Percentiles rank a stretch among this genome's conserved stretches.
Conservation (phyloP, 1,140 invertebrate species). For the Hyphantria cunea region DNA sequence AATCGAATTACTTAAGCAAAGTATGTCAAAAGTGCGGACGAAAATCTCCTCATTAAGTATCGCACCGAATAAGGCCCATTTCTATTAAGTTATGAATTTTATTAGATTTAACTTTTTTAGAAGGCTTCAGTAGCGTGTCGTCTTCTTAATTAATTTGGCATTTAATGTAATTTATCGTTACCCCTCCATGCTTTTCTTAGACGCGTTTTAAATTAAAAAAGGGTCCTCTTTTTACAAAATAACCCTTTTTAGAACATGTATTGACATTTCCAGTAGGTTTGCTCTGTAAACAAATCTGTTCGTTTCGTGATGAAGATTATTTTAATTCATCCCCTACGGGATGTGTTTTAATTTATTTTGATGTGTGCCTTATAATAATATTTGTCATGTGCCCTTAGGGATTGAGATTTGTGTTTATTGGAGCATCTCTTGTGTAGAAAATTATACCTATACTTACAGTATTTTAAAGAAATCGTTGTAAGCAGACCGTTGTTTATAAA, state of each 20-base stretch:
- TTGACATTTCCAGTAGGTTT: constrained; percentile 22
- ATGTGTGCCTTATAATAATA: constrained; percentile 17
- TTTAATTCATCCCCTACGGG: constrained; percentile 17
- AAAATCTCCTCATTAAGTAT: constrained; percentile 23
- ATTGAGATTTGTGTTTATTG: constrained; percentile 6
- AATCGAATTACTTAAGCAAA: not conserved
- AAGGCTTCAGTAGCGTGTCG: constrained; percentile 38
- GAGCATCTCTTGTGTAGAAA: not conserved
- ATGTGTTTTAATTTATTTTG: constrained; percentile 25
- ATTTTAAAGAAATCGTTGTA: too few relatives aligned
- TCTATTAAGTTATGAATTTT: constrained; percentile 48
- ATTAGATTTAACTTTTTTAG: constrained; percentile 40
- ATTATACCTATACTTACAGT: too few relatives aligned
- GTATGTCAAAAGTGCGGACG: not conserved
- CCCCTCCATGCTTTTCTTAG: constrained; percentile 26
- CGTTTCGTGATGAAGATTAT: constrained; percentile 9
- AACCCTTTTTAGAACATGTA: constrained; percentile 28
- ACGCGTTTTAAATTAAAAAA: constrained; percentile 37
- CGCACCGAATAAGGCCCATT: constrained; percentile 18
- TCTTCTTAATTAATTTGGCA: constrained; percentile 64
- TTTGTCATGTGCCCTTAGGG: constrained; percentile 14
- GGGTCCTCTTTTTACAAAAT: not conserved
- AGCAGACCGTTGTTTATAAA: too few relatives aligned
- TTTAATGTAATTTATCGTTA: constrained; percentile 67
- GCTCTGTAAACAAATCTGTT: constrained; percentile 17